A percentile compares a stretch with the other conserved stretches of the same genome.
Conservation (phyloP, 2,888 invertebrate genomes). For the Temnothorax ravouxi region DNA sequence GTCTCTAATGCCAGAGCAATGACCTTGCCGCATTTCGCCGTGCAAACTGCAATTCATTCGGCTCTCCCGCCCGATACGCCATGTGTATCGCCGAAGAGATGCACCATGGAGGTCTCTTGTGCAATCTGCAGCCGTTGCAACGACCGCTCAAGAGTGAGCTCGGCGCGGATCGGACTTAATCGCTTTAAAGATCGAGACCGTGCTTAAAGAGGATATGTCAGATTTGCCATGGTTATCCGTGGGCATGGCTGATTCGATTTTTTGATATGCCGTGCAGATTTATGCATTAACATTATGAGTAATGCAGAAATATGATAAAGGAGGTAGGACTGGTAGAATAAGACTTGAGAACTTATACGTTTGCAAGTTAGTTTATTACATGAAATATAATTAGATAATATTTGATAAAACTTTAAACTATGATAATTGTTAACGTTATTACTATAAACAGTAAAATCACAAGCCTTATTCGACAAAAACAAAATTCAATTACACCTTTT, state of each 20-base stretch:
- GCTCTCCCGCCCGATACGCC: conserved; percentile 55
- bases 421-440: background rate
- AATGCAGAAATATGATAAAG: conserved; percentile 22
- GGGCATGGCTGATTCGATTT: conserved; percentile 32
- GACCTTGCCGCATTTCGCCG: conserved; percentile 80
- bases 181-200: conserved; percentile 75
- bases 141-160: conserved; percentile 73
- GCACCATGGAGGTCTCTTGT: conserved; percentile 69
- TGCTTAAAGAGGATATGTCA: conserved; percentile 74
- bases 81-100: conserved; percentile 62
- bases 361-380: background rate
- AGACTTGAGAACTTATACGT: background rate
- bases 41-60: conserved; percentile 77
- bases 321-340: background rate
- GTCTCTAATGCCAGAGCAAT: conserved; percentile 80
- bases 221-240: conserved; percentile 59
- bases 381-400: background rate
- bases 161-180: conserved; percentile 69
- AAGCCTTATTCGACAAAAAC: background rate
- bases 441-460: background rate
- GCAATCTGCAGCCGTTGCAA: conserved; percentile 73
- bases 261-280: conserved; percentile 32
- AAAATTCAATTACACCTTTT: conserved; percentile 16
- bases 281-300: conserved; percentile 25
- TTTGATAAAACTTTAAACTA: background rate